Evolutionary conservation across 2,797 vertebrate species (phyloP).

Genomic region (Brachymystax lenok): DNA sequence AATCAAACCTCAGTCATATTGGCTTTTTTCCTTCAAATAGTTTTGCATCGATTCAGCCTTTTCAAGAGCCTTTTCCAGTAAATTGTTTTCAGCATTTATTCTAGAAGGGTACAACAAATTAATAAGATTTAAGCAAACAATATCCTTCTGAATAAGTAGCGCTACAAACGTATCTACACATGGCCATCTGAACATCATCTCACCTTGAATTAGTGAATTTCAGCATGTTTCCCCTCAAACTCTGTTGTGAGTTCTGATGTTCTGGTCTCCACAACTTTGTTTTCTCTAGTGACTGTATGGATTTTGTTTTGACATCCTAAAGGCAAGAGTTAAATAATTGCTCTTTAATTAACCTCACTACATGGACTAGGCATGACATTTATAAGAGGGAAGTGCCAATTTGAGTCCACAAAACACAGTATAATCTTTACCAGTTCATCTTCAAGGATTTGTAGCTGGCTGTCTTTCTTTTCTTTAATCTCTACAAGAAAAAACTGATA

Average conservation of each 20-base stretch:
- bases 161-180: neutral
- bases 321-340: slow-evolving; percentile 6
- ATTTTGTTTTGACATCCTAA: slow-evolving; percentile 64
- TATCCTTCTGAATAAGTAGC: neutral
- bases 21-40: slow-evolving; percentile 62
- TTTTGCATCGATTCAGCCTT: slow-evolving; percentile 69
- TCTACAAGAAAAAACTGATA: slow-evolving; percentile 72
- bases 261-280: slow-evolving; percentile 48
- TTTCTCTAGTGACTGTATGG: slow-evolving; percentile 54
- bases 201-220: slow-evolving; percentile 67
- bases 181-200: slow-evolving; percentile 11
- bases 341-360: neutral
- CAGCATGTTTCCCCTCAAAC: slow-evolving; percentile 61
- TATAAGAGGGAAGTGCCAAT: slow-evolving; percentile 11
- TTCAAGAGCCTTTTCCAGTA: slow-evolving; percentile 69
- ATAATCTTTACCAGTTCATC: slow-evolving; percentile 74
- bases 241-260: slow-evolving; percentile 60
- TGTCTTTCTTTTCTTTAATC: slow-evolving; percentile 73
- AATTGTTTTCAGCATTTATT: slow-evolving; percentile 68
- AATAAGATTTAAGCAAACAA: neutral
- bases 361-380: neutral
- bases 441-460: slow-evolving; percentile 77
- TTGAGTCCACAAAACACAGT: neutral
- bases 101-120: slow-evolving; percentile 53
- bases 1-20: slow-evolving; percentile 73